Evolutionary conservation across 2,113 vertebrate genomes (phyloP).

Genomic region (Geothlypis trichas): DNA sequence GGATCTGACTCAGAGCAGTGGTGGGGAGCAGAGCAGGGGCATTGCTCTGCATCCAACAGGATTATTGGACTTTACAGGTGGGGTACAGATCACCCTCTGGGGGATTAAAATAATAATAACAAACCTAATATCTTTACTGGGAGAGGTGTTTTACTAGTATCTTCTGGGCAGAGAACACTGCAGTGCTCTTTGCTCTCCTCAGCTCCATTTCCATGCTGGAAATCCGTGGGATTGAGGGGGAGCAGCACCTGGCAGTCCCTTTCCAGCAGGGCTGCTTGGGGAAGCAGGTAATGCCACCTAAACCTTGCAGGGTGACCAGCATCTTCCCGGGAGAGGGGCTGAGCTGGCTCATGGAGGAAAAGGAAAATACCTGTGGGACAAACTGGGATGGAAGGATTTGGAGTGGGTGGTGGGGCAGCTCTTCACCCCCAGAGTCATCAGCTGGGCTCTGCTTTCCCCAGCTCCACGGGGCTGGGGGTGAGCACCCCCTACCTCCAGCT

Average conservation of each 20-base stretch:
- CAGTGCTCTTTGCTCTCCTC: not conserved
- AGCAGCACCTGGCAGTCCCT: not conserved
- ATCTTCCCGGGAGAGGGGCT: not conserved
- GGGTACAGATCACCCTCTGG: not conserved
- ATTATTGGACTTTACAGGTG: not conserved
- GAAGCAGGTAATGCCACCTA: not conserved
- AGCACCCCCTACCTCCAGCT: not conserved
- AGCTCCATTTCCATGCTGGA: not conserved
- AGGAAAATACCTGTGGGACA: fast-evolving
- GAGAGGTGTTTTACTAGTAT: not conserved
- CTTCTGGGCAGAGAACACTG: not conserved
- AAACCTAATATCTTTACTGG: not conserved
- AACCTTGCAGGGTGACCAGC: not conserved
- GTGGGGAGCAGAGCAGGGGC: not conserved
- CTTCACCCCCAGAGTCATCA: not conserved
- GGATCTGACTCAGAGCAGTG: not conserved
- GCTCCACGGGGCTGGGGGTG: not conserved
- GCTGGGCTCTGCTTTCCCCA: not conserved
- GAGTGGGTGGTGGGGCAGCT: fast-evolving
- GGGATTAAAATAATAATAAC: not conserved
- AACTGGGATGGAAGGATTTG: fast-evolving
- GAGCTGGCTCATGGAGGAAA: not conserved
- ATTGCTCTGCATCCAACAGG: not conserved
- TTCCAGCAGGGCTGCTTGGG: not conserved
- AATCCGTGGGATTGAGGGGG: not conserved